Base-by-base conservation (phyloP, 2,888 invertebrate species). In the Idaea biselata region DNA sequence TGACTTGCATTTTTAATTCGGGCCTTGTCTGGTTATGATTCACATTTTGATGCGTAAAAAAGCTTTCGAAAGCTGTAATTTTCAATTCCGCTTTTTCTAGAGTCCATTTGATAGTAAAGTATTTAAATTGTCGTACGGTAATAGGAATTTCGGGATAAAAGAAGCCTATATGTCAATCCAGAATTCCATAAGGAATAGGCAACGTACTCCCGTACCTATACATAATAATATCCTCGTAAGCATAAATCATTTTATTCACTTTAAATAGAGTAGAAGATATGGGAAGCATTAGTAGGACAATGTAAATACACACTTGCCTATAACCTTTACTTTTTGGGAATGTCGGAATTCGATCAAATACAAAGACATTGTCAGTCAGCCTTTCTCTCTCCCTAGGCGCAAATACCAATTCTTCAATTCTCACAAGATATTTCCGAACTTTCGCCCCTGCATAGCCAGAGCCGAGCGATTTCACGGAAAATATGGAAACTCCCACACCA, bases 401-500 rank as follows among this genome's bases (percentile, higher is more conserved):
- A 44, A 44, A 44, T 44, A 44, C 14, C 44, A 44, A 44, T 44
- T 44, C 14, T 44, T 44, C 44, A 44, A 44, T 44, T 44, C n/a
- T n/a, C 44, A 44, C 44, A 44, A 44, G 44, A 44, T 44, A 44
- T 44, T 44, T 44, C 11, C 44, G 11, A 44, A 44, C 44, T 44
- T 44, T 44, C 44, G 0, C 33, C 33, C 33, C 33, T 33, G 16
- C 55, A 55, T 55, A 16, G 17, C n/a, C 16, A 18, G 18, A 18
- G 14, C 17, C 8, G 62, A 68, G 63, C 61, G 53, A 61, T 63
- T 61, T 25, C 5, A 25, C 44, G 44, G 18, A 56, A 56, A 55
- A 61, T 63, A 60, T 32, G 59, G 60, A 57, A 60, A 65, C 63
- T 66, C 66, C 63, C 66, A 25, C 16, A 62, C 65, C 60, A 63